These are phyloP conservation scores for Epinotia demarniana DNA, from an alignment of 2,888 invertebrate genomes.

Conservation along the genomic window DNA sequence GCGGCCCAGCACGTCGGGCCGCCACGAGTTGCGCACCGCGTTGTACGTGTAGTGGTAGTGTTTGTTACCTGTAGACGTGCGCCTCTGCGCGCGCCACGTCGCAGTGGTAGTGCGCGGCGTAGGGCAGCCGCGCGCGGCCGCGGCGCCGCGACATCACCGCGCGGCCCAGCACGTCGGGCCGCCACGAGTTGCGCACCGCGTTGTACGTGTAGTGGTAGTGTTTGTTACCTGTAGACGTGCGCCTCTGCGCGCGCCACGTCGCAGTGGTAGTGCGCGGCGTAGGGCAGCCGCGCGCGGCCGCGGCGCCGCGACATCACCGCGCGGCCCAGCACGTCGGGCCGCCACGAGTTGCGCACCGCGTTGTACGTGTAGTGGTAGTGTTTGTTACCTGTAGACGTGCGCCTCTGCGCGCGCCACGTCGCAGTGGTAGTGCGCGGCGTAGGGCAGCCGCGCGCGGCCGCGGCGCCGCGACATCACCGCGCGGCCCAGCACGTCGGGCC, in stretches of 20 bases:
- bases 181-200: neutral
- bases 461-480: no score
- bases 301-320: no score
- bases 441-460: slow-evolving; percentile 3
- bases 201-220: slow-evolving; percentile 1
- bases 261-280: slow-evolving; percentile 21
- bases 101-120: slow-evolving; percentile 10
- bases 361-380: no score
- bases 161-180: no score
- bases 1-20: no score
- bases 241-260: neutral
- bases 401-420: slow-evolving; percentile 8
- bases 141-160: neutral
- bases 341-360: no score
- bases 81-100: neutral
- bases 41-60: no score
- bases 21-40: no score
- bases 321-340: no score
- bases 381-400: slow-evolving; percentile 12
- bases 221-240: neutral
- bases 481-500: no score
- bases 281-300: slow-evolving; percentile 17
- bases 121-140: neutral
- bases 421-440: slow-evolving; percentile 19
- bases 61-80: no score